Evolutionary conservation across 2,888 invertebrate genomes (phyloP).

Genomic region (Amiota communis): DNA sequence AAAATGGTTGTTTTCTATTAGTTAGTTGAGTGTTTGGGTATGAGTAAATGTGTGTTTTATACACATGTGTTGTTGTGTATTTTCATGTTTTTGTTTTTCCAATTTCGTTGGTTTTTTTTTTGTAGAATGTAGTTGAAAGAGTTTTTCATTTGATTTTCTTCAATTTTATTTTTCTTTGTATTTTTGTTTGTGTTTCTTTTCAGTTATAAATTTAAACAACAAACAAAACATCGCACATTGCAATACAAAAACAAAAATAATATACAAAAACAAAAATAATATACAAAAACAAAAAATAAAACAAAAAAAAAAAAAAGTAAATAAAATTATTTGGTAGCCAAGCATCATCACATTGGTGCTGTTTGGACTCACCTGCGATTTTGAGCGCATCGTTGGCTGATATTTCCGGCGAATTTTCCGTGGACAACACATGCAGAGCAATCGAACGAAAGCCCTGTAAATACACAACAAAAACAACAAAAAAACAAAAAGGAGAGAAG

Average conservation of each 20-base stretch:
- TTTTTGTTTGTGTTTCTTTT: not conserved
- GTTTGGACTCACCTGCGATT: slow-evolving; percentile 78
- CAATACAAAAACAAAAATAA: slow-evolving; percentile 14
- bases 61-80: not conserved
- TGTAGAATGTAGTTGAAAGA: not conserved
- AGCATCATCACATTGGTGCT: not conserved
- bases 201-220: not conserved
- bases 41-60: slow-evolving; percentile 30
- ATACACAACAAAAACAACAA: slow-evolving; percentile 52
- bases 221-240: slow-evolving; percentile 14
- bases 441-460: slow-evolving; percentile 92
- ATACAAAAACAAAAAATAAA: slow-evolving; percentile 28
- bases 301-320: slow-evolving; percentile 27
- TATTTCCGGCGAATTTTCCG: slow-evolving; percentile 85
- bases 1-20: slow-evolving; percentile 29
- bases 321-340: not conserved
- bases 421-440: slow-evolving; percentile 92
- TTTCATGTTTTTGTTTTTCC: slow-evolving; percentile 21
- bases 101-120: slow-evolving; percentile 7
- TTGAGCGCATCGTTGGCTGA: slow-evolving; percentile 88
- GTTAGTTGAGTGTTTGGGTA: too few relatives aligned
- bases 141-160: not conserved
- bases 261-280: too few relatives aligned
- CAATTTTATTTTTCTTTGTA: not conserved
- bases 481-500: slow-evolving; percentile 24